phyloP scores from a whole-genome alignment of 2,797 vertebrate genomes.

The Bucorvus abyssinicus region DNA sequence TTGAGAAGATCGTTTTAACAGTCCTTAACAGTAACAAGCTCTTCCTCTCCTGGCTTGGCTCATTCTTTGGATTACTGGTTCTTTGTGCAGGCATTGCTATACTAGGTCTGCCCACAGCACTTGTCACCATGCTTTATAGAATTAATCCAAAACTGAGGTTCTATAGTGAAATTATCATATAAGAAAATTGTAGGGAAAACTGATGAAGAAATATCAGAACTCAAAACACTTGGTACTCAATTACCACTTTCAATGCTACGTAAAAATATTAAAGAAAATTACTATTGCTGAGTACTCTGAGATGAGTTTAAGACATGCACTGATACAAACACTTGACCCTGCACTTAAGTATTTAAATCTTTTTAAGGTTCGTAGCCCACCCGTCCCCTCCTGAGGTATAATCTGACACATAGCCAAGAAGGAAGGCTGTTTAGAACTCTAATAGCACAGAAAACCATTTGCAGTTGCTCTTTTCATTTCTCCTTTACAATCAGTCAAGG shows the following conservation, averaged over 20 bases:
- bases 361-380: neutral
- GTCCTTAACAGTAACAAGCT: neutral
- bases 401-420: slow-evolving; percentile 17
- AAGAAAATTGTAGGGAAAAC: neutral
- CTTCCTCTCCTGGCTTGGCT: neutral
- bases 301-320: slow-evolving; percentile 1
- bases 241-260: neutral
- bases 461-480: slow-evolving; percentile 16
- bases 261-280: slow-evolving; percentile 11
- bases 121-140: neutral
- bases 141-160: neutral
- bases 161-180: neutral
- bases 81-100: neutral
- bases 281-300: neutral
- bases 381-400: neutral
- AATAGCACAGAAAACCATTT: slow-evolving; percentile 22
- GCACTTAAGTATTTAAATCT: neutral
- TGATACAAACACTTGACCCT: neutral
- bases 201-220: neutral
- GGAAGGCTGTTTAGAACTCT: neutral
- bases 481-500: slow-evolving; percentile 40
- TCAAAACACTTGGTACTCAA: neutral
- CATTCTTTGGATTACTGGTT: neutral
- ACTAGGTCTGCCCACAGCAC: neutral
- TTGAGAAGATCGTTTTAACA: neutral